A percentile compares a stretch with the other conserved stretches of the same genome.
phyloP scores from a whole-genome alignment of 2,888 invertebrate genomes.

The Temnothorax unifasciatus region DNA sequence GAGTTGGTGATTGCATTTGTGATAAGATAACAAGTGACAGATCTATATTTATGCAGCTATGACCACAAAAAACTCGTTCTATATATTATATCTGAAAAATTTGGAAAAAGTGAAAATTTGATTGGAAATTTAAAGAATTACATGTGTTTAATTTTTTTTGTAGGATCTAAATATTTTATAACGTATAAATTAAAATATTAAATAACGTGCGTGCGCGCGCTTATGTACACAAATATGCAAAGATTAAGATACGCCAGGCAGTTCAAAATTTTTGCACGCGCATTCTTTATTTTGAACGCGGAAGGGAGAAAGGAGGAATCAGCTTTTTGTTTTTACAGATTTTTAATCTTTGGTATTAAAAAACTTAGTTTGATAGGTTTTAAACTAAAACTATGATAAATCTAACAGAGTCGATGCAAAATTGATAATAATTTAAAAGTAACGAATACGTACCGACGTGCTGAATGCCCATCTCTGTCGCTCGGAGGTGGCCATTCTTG shows the following conservation, averaged over 20 bases:
- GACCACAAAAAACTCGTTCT: conserved; percentile 3
- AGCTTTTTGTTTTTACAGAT: background rate
- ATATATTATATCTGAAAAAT: background rate
- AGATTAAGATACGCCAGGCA: background rate
- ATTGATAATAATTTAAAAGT: conserved; percentile 20
- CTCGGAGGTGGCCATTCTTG: conserved; percentile 93
- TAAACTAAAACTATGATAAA: background rate
- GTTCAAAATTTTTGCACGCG: background rate
- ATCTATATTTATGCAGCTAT: background rate
- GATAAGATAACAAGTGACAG: conserved; percentile 78
- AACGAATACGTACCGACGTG: conserved; percentile 88
- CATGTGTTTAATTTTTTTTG: background rate
- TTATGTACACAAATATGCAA: background rate
- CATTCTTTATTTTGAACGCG: background rate
- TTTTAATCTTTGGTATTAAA: background rate
- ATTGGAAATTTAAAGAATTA: conserved; percentile 8
- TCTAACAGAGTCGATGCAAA: background rate
- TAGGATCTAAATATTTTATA: background rate
- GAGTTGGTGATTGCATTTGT: conserved; percentile 62
- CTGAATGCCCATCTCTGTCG: conserved; percentile 94
- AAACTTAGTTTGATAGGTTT: background rate
- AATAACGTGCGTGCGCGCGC: background rate
- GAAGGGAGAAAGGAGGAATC: background rate
- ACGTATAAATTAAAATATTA: background rate
- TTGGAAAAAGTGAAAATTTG: background rate